Base-by-base conservation (phyloP, 1,140 invertebrate genomes). In the Scaptomyza hsui region DNA sequence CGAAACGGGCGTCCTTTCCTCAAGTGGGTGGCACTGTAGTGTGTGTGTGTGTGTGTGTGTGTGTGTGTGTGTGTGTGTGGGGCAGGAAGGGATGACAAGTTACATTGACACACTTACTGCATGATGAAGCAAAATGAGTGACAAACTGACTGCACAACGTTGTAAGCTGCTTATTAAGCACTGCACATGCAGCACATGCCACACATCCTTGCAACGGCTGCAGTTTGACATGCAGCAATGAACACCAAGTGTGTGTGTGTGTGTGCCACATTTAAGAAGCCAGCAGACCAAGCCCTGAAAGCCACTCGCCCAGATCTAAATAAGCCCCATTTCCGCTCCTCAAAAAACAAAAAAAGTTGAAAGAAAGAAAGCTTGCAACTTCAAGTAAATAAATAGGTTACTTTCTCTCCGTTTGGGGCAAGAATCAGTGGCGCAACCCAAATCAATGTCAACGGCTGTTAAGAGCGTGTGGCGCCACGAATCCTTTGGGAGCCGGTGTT, bases 111-210 rank as follows among this genome's bases (percentile, higher is more conserved):
- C 67, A 86, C 82, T 86, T 88, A 78, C 74, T 88, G 82, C 82
- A 86, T 86, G 82, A 88, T 86, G 78, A 86, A 72, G 82, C 82
- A 86, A 86, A 78, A 88, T 88, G 82, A 86, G 82, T 86, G 82
- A 86, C 82, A 86, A 78, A 86, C 82, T 82, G 82, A 82, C 82
- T 86, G 78, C 74, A 56, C 65, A 61, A 78, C 61, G 81, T 75
- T 80, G 65, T 77, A 78, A 88, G 76, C 77, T 86, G 78, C 82
- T 86, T 88, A 86, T 88, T 86, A 86, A 70, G 82, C 82, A 49
- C 59, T 61, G 73, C 42, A 47, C 16, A 47, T 6, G 64, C 2
- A 19, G 41, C 18, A 26, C 3, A 55, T 2, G 13, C 29, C 18
- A 26, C 42, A 35, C 42, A 37, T 42, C 13, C 55, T 61, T 15